These are phyloP conservation scores for Julus scanicus DNA, from an alignment of 2,888 invertebrate genomes.

Conservation along the genomic window DNA sequence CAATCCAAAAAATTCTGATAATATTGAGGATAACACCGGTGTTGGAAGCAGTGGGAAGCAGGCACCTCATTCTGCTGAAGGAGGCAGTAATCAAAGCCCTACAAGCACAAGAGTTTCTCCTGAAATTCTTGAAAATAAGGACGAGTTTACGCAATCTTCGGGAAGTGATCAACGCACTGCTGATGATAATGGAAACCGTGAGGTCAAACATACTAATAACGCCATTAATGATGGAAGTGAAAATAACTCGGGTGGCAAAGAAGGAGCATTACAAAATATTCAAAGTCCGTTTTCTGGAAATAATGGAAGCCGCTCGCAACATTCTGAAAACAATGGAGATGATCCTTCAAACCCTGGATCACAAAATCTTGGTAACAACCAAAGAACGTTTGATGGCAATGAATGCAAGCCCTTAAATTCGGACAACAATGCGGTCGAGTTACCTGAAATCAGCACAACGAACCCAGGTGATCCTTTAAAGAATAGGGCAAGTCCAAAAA, in stretches of 20 bases:
- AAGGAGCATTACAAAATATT: not conserved
- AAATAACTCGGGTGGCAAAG: not conserved
- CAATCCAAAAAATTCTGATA: not conserved
- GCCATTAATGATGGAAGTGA: not conserved
- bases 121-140: not conserved
- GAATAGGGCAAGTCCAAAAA: not conserved
- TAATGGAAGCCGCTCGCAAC: not conserved
- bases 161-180: not conserved
- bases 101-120: not conserved
- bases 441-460: not conserved
- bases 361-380: not conserved
- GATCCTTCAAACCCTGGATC: not conserved
- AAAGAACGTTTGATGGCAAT: not conserved
- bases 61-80: not conserved
- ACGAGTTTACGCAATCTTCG: not conserved
- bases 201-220: not conserved
- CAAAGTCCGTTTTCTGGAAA: not conserved
- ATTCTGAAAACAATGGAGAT: not conserved
- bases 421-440: not conserved
- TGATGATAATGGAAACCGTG: not conserved
- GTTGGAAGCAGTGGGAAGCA: not conserved
- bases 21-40: not conserved
- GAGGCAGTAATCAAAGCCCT: not conserved
- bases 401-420: not conserved
- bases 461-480: constrained; percentile 9